Evolutionary conservation across 2,888 invertebrate species (phyloP), one percentile per base, ranked within the genome.

Genomic region (Coremacera marginata): DNA sequence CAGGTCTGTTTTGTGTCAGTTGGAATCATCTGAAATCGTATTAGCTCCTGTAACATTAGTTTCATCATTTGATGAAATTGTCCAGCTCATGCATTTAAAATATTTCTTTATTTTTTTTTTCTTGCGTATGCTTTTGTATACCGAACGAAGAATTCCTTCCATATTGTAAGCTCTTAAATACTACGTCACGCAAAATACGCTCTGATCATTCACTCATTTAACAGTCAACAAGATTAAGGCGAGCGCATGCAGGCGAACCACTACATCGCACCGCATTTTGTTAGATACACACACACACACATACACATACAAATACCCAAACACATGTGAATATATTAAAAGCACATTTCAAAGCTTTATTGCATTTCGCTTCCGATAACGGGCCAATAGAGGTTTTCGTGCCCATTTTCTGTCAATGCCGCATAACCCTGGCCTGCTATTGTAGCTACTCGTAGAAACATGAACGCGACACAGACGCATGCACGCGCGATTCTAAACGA

Each of bases 341-440:
- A 74, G 74, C 74, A 55, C 67, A 51, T 72, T 63, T 81, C 77
- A 80, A 78, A 83, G 84, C 85, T 84, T 84, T 84, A 16, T 83
- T 83, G 84, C 85, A 83, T 84, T 84, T 84, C 83, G 27, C 84
- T 84, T 84, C 84, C 84, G 84, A 84, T 84, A 84, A 84, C 84
- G 84, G 84, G 81, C 83, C 81, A 80, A 67, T 79, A 78, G 81
- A 83, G 83, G 82, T 86, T 84, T 83, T 85, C 84, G 85, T 84
- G 81, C 84, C 83, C 84, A 86, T 86, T 86, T 84, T 84, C 82
- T 84, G 83, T 84, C 86, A 84, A 84, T 86, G 85, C 86, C 87
- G 83, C 84, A 84, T 86, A 87, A 87, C 87, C 87, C 87, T 87
- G 87, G 87, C 87, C 87, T 87, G 87, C 87, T 87, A 87, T 87